A percentile compares a stretch with the other conserved stretches of the same genome.
These are phyloP conservation scores for Anoplius nigerrimus DNA, from an alignment of 2,888 invertebrate species.

Conservation along the genomic window DNA sequence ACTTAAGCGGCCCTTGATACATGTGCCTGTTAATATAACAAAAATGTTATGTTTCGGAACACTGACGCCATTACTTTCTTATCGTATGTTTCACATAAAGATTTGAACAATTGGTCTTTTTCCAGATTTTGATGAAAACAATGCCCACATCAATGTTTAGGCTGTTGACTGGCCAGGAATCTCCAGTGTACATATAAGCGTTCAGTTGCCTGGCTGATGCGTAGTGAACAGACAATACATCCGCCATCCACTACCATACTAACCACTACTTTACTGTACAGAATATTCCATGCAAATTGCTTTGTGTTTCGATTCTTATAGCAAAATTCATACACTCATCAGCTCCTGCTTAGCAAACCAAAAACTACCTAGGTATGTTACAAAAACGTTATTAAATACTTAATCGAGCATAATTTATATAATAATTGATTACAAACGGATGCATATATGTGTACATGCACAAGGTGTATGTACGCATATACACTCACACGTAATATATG, in stretches of 20 bases:
- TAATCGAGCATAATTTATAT: constrained; percentile 65
- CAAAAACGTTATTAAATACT: constrained; percentile 64
- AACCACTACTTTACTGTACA: constrained; percentile 63
- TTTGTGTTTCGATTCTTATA: constrained; percentile 63
- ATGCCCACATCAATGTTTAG: constrained; percentile 99
- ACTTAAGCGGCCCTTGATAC: too few relatives aligned
- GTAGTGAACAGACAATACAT: constrained; percentile 75
- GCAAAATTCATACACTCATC: constrained; percentile 59
- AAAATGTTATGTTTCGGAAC: too few relatives aligned
- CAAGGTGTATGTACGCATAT: constrained; percentile 42
- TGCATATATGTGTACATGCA: constrained; percentile 40
- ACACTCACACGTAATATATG: constrained; percentile 38
- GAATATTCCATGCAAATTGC: constrained; percentile 64
- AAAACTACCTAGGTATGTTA: constrained; percentile 53
- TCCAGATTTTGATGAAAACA: constrained; percentile 99
- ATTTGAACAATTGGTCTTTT: constrained; percentile 51
- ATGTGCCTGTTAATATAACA: too few relatives aligned
- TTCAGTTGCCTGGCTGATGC: constrained; percentile 65
- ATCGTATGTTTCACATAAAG: neutral
- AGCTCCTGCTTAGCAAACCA: constrained; percentile 64
- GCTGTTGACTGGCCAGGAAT: constrained; percentile 98
- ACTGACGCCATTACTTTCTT: too few relatives aligned
- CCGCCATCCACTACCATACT: constrained; percentile 69
- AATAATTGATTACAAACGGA: constrained; percentile 43
- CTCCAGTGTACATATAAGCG: constrained; percentile 96